Conservation (phyloP, 2,113 vertebrate species). For the Scopus umbretta region DNA sequence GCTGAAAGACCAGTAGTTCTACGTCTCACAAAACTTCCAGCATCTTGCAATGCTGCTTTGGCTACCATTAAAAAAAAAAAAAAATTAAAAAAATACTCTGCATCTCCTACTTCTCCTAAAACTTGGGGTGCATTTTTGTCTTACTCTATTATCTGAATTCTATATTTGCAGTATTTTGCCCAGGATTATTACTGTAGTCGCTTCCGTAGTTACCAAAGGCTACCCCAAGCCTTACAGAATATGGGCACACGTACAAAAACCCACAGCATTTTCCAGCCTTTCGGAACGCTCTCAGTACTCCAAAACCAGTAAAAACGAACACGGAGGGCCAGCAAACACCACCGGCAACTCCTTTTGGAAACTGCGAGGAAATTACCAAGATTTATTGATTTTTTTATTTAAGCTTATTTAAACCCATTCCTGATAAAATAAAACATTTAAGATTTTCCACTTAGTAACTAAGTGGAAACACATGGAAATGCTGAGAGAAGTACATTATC, state of each 20-base stretch:
- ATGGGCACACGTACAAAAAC: rapidly evolving
- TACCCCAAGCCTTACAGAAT: background rate
- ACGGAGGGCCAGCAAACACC: rapidly evolving
- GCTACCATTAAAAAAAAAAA: background rate
- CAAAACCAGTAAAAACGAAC: rapidly evolving
- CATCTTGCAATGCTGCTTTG: background rate
- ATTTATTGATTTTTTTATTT: background rate
- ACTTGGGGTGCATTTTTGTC: background rate
- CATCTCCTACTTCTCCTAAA: background rate
- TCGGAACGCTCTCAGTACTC: rapidly evolving
- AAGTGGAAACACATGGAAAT: background rate
- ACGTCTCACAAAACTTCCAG: background rate
- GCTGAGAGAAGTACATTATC: background rate
- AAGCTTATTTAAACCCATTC: background rate
- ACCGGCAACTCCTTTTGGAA: background rate
- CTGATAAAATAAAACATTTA: background rate
- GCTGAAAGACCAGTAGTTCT: background rate
- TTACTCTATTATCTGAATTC: background rate
- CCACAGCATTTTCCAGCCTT: background rate
- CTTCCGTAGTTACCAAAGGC: background rate
- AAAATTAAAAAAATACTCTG: too few relatives aligned
- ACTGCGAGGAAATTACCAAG: background rate
- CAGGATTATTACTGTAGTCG: background rate
- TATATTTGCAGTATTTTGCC: rapidly evolving
- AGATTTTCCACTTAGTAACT: background rate